These are phyloP conservation scores for Drosophila quinaria DNA, from an alignment of 2,888 invertebrate genomes.

Conservation along the genomic window DNA sequence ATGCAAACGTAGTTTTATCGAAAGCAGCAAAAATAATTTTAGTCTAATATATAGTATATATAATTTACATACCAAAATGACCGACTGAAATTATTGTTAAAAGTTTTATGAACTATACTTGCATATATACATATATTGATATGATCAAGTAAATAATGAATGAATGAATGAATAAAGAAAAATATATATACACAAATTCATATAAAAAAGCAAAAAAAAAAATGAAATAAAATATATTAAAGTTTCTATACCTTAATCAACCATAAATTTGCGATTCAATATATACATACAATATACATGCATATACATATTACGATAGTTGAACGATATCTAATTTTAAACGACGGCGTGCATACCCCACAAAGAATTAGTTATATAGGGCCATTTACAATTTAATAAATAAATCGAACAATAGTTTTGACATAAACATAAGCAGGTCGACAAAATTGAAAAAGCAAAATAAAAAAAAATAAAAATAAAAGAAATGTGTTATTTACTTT, in stretches of 20 bases:
- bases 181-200: constrained; percentile 70
- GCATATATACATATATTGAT: constrained; percentile 78
- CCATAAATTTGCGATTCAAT: constrained; percentile 74
- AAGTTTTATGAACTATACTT: constrained; percentile 81
- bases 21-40: constrained; percentile 57
- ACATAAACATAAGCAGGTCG: constrained; percentile 40
- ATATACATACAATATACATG: constrained; percentile 66
- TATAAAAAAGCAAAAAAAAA: constrained; percentile 39
- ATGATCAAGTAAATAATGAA: constrained; percentile 77
- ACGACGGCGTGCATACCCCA: constrained; percentile 20
- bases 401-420: constrained; percentile 65
- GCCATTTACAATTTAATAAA: constrained; percentile 65
- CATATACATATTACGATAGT: constrained; percentile 65
- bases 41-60: constrained; percentile 66
- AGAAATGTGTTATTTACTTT: constrained; percentile 63
- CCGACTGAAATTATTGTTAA: constrained; percentile 85
- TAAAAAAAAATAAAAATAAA: neutral
- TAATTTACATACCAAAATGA: constrained; percentile 81
- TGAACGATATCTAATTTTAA: constrained; percentile 61
- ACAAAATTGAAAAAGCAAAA: constrained; percentile 1
- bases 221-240: constrained; percentile 50
- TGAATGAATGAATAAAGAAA: constrained; percentile 52
- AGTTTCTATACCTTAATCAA: constrained; percentile 74
- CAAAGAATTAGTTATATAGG: constrained; percentile 58
- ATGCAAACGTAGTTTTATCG: constrained; percentile 52